Base-by-base conservation (phyloP, 1,140 invertebrate genomes). In the Lethrus apterus region DNA sequence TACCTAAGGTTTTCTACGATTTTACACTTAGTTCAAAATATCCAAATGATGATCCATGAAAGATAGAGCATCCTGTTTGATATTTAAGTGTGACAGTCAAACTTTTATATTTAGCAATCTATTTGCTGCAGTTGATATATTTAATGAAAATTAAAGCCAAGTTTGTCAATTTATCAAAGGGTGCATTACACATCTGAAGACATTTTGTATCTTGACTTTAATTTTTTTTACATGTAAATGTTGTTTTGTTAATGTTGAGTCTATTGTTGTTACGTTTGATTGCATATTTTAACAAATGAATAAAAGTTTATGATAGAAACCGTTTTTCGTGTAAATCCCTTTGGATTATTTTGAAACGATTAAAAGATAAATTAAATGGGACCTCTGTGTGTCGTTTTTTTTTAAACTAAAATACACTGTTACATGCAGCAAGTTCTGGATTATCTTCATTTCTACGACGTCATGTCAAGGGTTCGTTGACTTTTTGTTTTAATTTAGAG, bases 341-440 rank as follows among this genome's bases (percentile, higher is more conserved):
- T n/a, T n/a, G n/a, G n/a, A n/a, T n/a, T n/a, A n/a, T n/a, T n/a
- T n/a, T n/a, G n/a, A n/a, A n/a, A n/a, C n/a, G n/a, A n/a, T n/a
- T n/a, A n/a, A n/a, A n/a, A n/a, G n/a, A n/a, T n/a, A n/a, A n/a
- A n/a, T n/a, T n/a, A n/a, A n/a, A n/a, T 19, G 40, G 5, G 40
- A 42, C 40, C 40, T 42, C 11, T 42, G 40, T 42, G 40, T 42
- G 23, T 21, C 10, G 29, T 10, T 26, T 26, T 26, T 17, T 26
- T 7, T 5, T 42, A 42, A 42, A n/a, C n/a, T 5, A 7, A 26
- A 26, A 42, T 52, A 52, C 24, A 52, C 50, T 55, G 52, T 65
- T 64, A 52, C 64, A 66, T 59, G 64, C 64, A 66, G 62, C 64
- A 52, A 62, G 54, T 50, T 52, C 63, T 54, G 62, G 64, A 61